phyloP scores from a whole-genome alignment of 2,797 vertebrate genomes.

The Pogonophryne albipinna region DNA sequence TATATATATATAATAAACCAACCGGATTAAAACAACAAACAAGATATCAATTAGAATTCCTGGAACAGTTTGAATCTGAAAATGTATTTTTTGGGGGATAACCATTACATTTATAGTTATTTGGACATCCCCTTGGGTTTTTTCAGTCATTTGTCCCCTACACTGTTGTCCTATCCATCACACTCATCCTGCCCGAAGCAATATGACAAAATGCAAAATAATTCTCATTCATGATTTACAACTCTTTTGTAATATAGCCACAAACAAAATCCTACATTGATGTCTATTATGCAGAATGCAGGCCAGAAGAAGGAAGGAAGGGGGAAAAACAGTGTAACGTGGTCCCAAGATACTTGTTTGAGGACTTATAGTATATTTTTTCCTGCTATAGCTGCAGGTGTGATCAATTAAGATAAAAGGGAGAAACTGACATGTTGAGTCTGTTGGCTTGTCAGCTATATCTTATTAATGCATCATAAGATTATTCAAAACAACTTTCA shows the following conservation, averaged over 20 bases:
- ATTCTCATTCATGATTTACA: constrained; percentile 72
- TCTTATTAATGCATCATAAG: constrained; percentile 22
- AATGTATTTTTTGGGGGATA: not conserved
- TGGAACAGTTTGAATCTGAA: not conserved
- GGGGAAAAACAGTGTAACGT: constrained; percentile 2
- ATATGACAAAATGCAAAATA: constrained; percentile 67
- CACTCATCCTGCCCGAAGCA: constrained; percentile 59
- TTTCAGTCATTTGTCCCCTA: constrained; percentile 67
- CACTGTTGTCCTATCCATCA: constrained; percentile 68
- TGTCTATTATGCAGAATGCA: constrained; percentile 42
- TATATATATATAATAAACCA: constrained; percentile 58
- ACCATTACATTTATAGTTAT: constrained; percentile 10
- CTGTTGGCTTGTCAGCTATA: constrained; percentile 28
- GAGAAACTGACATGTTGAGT: constrained; percentile 34
- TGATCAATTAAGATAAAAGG: constrained; percentile 39
- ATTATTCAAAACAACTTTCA: constrained; percentile 10
- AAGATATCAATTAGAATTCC: constrained; percentile 3
- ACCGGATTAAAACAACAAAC: constrained; percentile 28
- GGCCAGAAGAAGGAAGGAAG: not conserved
- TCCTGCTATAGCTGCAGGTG: constrained; percentile 31
- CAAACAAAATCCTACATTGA: constrained; percentile 54
- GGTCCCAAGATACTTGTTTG: constrained; percentile 57
- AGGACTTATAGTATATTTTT: constrained; percentile 36
- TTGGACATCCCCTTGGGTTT: constrained; percentile 26
- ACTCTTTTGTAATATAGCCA: constrained; percentile 61